Conservation (phyloP, 2,888 invertebrate genomes). For the Sabatieria punctata region DNA sequence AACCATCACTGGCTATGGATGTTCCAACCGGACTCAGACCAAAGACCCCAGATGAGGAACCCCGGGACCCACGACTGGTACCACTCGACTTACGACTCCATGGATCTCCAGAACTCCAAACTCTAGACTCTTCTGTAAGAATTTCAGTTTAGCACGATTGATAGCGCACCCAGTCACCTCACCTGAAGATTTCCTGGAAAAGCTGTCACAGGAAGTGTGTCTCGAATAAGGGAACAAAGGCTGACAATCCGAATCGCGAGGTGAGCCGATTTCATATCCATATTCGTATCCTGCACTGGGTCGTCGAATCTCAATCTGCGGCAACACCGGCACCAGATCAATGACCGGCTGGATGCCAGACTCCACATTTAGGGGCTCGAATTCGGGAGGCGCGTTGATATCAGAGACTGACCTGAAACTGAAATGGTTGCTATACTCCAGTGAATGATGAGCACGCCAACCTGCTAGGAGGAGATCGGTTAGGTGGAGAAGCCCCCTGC, state of each 20-base stretch:
- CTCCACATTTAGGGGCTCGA: no score
- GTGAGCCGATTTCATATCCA: constrained; percentile 29
- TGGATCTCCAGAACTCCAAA: neutral
- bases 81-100: neutral
- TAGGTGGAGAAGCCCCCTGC: constrained; percentile 26
- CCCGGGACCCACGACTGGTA: neutral
- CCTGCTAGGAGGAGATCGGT: no score
- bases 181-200: no score
- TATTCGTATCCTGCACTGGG: constrained; percentile 29
- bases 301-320: constrained; percentile 23
- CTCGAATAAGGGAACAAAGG: neutral
- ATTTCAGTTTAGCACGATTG: neutral
- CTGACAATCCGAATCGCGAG: constrained; percentile 16
- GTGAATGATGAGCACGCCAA: no score
- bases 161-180: neutral
- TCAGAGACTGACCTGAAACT: no score
- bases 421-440: no score
- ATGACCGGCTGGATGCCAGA: no score
- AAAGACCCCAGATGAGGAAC: neutral
- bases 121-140: neutral
- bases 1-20: constrained; percentile 27
- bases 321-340: neutral
- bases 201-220: neutral
- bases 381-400: no score
- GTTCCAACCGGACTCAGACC: constrained; percentile 17